phyloP scores from a whole-genome alignment of 2,797 vertebrate species.

The Chiloscyllium punctatum region DNA sequence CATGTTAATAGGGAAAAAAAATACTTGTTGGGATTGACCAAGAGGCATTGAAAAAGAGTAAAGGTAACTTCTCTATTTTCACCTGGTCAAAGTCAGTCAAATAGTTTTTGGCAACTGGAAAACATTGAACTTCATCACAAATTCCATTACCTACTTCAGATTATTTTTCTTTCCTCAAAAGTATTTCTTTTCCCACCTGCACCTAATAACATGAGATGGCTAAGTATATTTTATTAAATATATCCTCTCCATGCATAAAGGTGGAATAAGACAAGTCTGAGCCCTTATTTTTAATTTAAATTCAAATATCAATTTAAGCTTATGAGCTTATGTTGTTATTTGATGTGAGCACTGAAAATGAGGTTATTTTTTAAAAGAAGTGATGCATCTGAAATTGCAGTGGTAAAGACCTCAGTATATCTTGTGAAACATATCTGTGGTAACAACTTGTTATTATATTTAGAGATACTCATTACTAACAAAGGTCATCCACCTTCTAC shows the following conservation, averaged over 20 bases:
- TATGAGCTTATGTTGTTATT: slow-evolving; percentile 6
- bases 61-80: no score
- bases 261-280: neutral
- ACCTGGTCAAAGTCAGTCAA: neutral
- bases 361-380: neutral
- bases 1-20: no score
- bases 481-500: neutral
- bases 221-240: slow-evolving; percentile 14
- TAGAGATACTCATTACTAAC: neutral
- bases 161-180: neutral
- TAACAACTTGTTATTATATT: neutral
- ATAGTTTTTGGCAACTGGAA: neutral
- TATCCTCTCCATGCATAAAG: neutral
- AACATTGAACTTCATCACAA: neutral
- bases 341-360: neutral
- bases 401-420: neutral
- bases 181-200: neutral
- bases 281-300: neutral
- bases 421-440: neutral
- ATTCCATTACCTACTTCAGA: neutral
- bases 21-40: no score
- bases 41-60: no score
- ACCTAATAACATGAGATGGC: neutral
- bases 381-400: neutral
- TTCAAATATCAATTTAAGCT: slow-evolving; percentile 19